Conservation (phyloP, 2,797 vertebrate genomes). For the Tangara arthus region DNA sequence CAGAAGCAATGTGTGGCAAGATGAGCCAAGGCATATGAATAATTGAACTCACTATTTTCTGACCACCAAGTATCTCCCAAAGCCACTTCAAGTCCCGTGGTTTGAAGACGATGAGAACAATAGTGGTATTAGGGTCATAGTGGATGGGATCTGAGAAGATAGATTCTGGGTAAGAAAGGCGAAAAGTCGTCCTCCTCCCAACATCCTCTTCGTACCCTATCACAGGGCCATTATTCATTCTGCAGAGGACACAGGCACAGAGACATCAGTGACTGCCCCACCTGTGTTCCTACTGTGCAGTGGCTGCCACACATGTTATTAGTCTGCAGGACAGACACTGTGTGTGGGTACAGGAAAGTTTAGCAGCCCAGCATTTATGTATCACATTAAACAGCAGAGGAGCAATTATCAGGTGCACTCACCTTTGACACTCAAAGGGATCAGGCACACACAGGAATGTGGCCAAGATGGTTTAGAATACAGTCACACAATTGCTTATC, state of each 20-base stretch:
- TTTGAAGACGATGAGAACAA: constrained; percentile 76
- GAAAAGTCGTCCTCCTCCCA: constrained; percentile 79
- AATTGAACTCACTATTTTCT: constrained; percentile 73
- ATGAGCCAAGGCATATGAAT: neutral
- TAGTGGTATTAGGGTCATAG: constrained; percentile 75
- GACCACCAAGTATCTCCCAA: constrained; percentile 67
- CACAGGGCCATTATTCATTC: constrained; percentile 81
- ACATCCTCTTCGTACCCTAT: constrained; percentile 81
- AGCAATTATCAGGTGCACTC: neutral
- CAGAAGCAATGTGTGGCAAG: neutral
- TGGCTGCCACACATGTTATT: neutral
- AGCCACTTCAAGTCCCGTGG: constrained; percentile 78
- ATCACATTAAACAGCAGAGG: neutral
- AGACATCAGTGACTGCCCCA: neutral
- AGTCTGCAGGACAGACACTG: neutral
- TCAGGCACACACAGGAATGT: neutral
- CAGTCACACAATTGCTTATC: neutral
- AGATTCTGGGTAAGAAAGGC: constrained; percentile 82
- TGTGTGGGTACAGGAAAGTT: neutral
- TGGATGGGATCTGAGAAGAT: constrained; percentile 76
- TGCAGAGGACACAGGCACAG: constrained; percentile 52
- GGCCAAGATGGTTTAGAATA: constrained; percentile 11
- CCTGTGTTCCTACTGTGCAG: fast-evolving
- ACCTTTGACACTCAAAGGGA: neutral
- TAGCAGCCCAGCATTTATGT: neutral